Base-by-base conservation (phyloP, 2,797 vertebrate species). In the Rhincodon typus region DNA sequence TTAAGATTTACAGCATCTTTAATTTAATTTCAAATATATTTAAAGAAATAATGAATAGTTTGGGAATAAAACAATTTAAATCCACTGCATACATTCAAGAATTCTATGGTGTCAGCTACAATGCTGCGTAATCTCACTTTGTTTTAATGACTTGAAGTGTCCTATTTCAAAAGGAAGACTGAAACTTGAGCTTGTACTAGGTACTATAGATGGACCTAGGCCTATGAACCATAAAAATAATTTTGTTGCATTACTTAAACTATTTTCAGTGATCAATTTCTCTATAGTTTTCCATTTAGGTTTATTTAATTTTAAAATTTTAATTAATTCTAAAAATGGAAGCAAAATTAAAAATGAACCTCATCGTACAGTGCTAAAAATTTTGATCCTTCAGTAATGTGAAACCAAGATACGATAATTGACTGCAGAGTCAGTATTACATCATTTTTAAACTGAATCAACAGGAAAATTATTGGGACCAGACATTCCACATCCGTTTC, bases 81-180 rank as follows among this genome's bases (percentile, higher is more conserved):
- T n/a, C n/a, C n/a, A n/a, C n/a, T n/a, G n/a, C n/a, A n/a, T n/a
- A n/a, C n/a, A n/a, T n/a, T n/a, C n/a, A n/a, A n/a, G n/a, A 42
- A 21, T 84, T 84, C 38, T 84, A 84, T 8, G 1, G 38, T 46
- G 42, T 84, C n/a, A 42, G 66, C 21, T 62, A 93, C 90, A 30
- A 67, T 91, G n/a, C 69, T n/a, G 67, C 12, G n/a, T 69, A 62
- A 91, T 91, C 66, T 67, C 19, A 42, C 90, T 90, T 90, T 69
- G n/a, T 67, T 69, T 93, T 42, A 34, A 67, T 4, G 88, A 93
- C 90, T 93, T 62, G 62, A 21, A 93, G 90, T 38, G 90, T 93
- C 62, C 62, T 38, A 93, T 69, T 93, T 93, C 90, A 93, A 38
- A 69, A 93, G 62, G 87, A 90, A 90, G 25, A 90, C 90, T 93